Evolutionary conservation across 2,797 vertebrate genomes (phyloP).

Genomic region (Chiroxiphia lanceolata): DNA sequence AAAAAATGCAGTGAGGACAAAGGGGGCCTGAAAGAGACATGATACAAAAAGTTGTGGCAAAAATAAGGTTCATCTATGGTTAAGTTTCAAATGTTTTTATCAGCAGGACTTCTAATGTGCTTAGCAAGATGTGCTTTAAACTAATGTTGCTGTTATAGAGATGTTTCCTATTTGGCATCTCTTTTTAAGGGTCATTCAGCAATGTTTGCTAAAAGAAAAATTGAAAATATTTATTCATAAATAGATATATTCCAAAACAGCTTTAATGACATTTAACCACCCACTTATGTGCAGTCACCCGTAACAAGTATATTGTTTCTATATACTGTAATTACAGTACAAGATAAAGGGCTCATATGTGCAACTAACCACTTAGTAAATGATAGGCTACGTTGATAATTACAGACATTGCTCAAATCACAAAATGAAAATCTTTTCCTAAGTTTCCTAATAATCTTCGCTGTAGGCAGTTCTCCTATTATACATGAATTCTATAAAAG

Average conservation of each 20-base stretch:
- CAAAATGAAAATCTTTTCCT: slow-evolving; percentile 52
- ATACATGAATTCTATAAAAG: background rate
- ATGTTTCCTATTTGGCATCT: background rate
- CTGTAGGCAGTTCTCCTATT: slow-evolving; percentile 26
- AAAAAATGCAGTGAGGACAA: background rate
- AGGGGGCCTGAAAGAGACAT: background rate
- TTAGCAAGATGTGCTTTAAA: background rate
- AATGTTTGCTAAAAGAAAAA: background rate
- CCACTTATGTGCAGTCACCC: background rate
- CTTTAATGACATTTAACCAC: slow-evolving; percentile 24
- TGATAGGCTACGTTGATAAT: slow-evolving; percentile 54
- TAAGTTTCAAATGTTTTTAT: background rate
- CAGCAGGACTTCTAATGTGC: background rate
- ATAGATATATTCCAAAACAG: background rate
- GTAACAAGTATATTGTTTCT: slow-evolving; percentile 26
- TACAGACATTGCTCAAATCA: slow-evolving; percentile 42
- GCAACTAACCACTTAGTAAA: slow-evolving; percentile 55
- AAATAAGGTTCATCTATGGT: background rate
- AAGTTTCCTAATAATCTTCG: slow-evolving; percentile 42
- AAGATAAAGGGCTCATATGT: slow-evolving; percentile 30
- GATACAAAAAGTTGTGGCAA: background rate
- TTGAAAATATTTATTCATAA: slow-evolving; percentile 36
- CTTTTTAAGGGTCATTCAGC: background rate
- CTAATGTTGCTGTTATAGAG: background rate
- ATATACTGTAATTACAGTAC: slow-evolving; percentile 40